Evolutionary conservation across 2,797 vertebrate species (phyloP).

Genomic region (Lepus oiostolus): DNA sequence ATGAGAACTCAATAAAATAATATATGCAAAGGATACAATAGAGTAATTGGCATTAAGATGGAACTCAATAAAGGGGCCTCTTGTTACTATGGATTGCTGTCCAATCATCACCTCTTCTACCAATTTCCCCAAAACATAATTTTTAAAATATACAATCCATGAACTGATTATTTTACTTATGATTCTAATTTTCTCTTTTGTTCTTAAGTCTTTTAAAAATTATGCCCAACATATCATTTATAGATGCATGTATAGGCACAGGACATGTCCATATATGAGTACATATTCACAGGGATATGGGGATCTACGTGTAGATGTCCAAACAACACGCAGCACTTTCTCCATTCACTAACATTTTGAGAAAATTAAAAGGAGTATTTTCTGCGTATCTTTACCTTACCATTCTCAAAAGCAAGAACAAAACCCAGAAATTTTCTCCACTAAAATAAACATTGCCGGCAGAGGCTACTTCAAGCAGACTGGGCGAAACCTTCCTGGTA

Average conservation of each 20-base stretch:
- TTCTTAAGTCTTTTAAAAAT: conserved; percentile 37
- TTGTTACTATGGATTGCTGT: background rate
- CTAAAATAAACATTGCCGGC: background rate
- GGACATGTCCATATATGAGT: background rate
- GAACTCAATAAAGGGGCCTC: background rate
- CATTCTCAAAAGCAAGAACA: conserved; percentile 40
- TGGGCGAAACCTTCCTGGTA: background rate
- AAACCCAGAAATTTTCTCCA: conserved; percentile 41
- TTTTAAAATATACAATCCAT: conserved; percentile 29
- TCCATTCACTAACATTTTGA: conserved; percentile 18
- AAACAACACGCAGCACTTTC: background rate
- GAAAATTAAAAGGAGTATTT: conserved; percentile 23
- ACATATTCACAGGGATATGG: background rate
- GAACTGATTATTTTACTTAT: conserved; percentile 26
- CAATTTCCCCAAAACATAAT: background rate
- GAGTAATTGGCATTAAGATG: background rate
- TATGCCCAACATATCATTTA: background rate
- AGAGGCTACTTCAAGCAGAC: background rate
- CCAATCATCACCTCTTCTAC: background rate
- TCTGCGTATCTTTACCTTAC: background rate
- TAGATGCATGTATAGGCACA: background rate
- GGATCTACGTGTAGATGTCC: background rate
- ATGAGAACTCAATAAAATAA: conserved; percentile 6
- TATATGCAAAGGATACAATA: background rate
- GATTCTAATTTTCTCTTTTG: conserved; percentile 28